Base-by-base conservation (phyloP, 1,140 invertebrate genomes). In the Sitophilus oryzae region DNA sequence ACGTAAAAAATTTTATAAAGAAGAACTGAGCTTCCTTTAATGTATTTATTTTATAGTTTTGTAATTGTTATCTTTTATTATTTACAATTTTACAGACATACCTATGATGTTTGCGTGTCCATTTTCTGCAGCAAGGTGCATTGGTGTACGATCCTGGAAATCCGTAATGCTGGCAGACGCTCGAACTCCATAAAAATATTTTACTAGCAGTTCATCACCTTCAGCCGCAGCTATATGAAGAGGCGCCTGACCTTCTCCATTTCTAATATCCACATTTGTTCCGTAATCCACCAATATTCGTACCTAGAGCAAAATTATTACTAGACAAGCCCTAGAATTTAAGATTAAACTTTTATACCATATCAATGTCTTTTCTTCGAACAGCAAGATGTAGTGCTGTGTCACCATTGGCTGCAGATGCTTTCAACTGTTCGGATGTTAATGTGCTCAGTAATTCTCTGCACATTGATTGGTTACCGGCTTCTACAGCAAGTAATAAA, bases 71-170 rank as follows among this genome's bases (percentile, higher is more conserved):
- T 30, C 10, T n/a, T 9, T 10, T 18, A 16, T 1, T 2, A 20
- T 34, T n/a, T 16, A 25, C 30, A 46, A 46, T 10, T 34, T 37
- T 16, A n/a, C 6, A 2, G 38, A 2, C 35, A 45, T 40, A 56
- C 53, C 53, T 9, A 99, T 97, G 54, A 98, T 87, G 21, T 83
- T 80, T 1, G 93, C 96, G 67, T 98, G 91, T 0, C 96, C 96
- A 68, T 92, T 88, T 74, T 98, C 95, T 0, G 96, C 95, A 3
- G 96, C 96, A 58, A 99, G 76, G 73, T 99, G 96, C 79, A 99
- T 88, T 0, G 96, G 93, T 5, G 93, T 97, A 34, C 93, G 82
- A 74, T 98, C 95, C 78, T 94, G 89, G 72, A 93, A 91, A 73
- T 99, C 96, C 25, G 87, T 80, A 58, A 98, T 86, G 61, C 92